phyloP scores from a whole-genome alignment of 2,797 vertebrate genomes.

The Galago senegalensis region DNA sequence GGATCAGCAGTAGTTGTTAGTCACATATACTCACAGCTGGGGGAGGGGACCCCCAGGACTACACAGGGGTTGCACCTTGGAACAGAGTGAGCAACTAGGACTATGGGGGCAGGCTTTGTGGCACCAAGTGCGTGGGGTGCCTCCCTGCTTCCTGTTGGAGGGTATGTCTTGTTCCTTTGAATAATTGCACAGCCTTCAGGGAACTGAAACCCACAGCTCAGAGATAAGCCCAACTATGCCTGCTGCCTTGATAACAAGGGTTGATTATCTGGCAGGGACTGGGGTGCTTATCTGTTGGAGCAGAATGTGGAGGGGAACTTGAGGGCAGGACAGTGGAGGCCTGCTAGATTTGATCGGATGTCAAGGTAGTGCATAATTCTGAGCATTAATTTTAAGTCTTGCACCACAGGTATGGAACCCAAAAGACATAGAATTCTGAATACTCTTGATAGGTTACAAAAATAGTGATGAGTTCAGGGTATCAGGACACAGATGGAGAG shows the following conservation, averaged over 20 bases:
- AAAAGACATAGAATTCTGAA: neutral
- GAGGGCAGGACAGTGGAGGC: neutral
- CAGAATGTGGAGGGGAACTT: neutral
- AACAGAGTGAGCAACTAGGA: neutral
- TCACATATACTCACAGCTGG: neutral
- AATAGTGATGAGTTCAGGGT: neutral
- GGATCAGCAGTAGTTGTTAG: neutral
- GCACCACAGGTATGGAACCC: neutral
- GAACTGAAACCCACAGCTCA: neutral
- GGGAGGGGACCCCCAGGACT: neutral
- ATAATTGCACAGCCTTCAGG: neutral
- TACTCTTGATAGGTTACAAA: neutral
- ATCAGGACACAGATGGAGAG: neutral
- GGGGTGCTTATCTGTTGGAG: neutral
- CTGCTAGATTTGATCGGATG: neutral
- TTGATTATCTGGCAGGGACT: neutral
- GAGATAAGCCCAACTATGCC: neutral
- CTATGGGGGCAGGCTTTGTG: neutral
- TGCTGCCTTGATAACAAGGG: neutral
- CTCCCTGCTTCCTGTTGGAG: neutral
- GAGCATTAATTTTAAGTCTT: neutral
- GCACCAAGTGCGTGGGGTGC: neutral
- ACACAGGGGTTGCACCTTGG: neutral
- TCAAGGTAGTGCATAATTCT: neutral
- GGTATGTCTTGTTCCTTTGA: neutral